Conservation (phyloP, 2,113 vertebrate species). For the Ailurus styani region DNA sequence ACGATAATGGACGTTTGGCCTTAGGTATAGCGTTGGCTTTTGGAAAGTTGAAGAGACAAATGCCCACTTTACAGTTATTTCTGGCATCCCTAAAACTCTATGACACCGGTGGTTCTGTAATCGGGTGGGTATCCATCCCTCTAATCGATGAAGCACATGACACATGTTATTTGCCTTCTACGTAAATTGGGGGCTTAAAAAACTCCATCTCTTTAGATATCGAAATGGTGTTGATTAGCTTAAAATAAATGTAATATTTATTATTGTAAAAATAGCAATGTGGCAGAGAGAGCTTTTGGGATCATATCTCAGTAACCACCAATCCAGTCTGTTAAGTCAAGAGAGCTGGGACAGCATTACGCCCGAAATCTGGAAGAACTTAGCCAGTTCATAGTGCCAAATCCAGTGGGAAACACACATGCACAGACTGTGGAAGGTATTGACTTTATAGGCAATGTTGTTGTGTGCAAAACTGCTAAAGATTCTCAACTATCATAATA, state of each 20-base stretch:
- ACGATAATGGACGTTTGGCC: not conserved
- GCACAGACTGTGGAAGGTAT: not conserved
- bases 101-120: not conserved
- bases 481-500: not conserved
- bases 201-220: not conserved
- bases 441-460: not conserved
- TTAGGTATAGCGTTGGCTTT: not conserved
- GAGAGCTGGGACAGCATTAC: not conserved
- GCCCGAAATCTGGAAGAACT: conserved; percentile 33
- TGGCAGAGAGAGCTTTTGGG: not conserved
- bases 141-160: not conserved
- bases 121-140: not conserved
- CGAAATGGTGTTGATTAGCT: not conserved
- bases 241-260: not conserved
- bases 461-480: not conserved
- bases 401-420: not conserved
- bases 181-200: not conserved
- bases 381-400: not conserved
- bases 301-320: not conserved
- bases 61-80: not conserved
- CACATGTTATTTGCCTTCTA: not conserved
- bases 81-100: not conserved
- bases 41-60: not conserved
- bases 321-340: not conserved
- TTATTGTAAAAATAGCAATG: not conserved